Base-by-base conservation (phyloP, 2,113 vertebrate genomes). In the Trogon melanurus region DNA sequence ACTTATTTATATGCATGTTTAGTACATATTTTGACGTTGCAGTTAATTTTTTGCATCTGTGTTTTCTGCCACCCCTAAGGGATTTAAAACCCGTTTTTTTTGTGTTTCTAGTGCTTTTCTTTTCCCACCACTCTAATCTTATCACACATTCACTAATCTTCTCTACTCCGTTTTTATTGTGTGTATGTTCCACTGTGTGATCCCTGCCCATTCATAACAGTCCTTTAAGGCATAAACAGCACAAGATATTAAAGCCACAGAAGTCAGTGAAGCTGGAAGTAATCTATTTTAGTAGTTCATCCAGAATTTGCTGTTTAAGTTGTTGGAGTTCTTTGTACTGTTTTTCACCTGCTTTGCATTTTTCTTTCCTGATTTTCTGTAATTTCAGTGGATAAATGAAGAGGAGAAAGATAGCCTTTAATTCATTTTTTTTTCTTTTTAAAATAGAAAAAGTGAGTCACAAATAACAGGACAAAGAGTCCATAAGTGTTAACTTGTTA, bases 291-390 rank as follows among this genome's bases (percentile, higher is more conserved):
- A 73, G 9, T 5, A 74, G 5, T 53, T 60, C 9, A 47, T 25
- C 5, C 19, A 54, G 13, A 19, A 70, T 66, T 76, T 81, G 29
- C 12, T 10, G 7, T 67, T 82, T 44, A 44, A 32, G 13, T 29
- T 44, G 0, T 20, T 73, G 9, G 3, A 5, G 0, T 1, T 57
- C 70, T 60, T 61, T 20, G 26, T 1, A 20, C 3, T 51, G 4
- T n/a, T 62, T 1, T 34, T 74, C 34, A 17, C 20, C 34, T 53
- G 21, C 0, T 34, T 74, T 44, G 3, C 3, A 38, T 54, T 70
- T 79, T 66, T 66, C 26, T 29, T 79, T 65, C 14, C 11, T 2
- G 3, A 9, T 66, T 73, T 64, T 60, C 22, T 47, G 51, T 57
- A 9, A 41, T 62, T 57, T 62, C 32, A 57, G 26, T 53, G 32